These are phyloP conservation scores for Prolemur simus DNA, from an alignment of 2,113 vertebrate genomes.

Conservation along the genomic window DNA sequence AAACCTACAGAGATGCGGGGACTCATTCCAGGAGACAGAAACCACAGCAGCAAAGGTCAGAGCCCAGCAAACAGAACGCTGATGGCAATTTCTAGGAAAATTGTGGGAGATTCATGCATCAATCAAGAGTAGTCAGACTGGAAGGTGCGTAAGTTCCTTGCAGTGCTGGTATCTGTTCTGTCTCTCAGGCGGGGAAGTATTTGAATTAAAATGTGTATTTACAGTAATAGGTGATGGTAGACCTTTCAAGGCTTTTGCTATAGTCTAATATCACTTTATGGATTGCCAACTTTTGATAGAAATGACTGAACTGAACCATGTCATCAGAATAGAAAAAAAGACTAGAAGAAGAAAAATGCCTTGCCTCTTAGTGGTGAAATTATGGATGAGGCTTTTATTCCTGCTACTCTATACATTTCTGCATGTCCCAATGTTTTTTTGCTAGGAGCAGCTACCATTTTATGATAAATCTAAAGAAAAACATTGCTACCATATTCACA, in stretches of 20 bases:
- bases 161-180: background rate
- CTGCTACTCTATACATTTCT: background rate
- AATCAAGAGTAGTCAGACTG: background rate
- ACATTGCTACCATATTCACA: background rate
- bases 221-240: background rate
- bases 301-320: background rate
- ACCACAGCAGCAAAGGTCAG: background rate
- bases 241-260: background rate
- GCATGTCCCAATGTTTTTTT: background rate
- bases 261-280: background rate
- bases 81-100: constrained; percentile 26
- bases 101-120: background rate
- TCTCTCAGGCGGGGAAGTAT: background rate
- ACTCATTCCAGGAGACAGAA: constrained; percentile 8
- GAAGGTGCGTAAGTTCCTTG: background rate
- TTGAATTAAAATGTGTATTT: constrained; percentile 6
- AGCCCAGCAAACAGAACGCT: background rate
- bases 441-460: background rate
- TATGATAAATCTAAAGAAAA: background rate
- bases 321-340: background rate
- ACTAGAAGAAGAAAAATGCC: background rate
- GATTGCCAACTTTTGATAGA: background rate
- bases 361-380: background rate
- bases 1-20: background rate
- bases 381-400: background rate